These are phyloP conservation scores for Myotis yumanensis DNA, from an alignment of 2,113 vertebrate genomes.

Conservation along the genomic window DNA sequence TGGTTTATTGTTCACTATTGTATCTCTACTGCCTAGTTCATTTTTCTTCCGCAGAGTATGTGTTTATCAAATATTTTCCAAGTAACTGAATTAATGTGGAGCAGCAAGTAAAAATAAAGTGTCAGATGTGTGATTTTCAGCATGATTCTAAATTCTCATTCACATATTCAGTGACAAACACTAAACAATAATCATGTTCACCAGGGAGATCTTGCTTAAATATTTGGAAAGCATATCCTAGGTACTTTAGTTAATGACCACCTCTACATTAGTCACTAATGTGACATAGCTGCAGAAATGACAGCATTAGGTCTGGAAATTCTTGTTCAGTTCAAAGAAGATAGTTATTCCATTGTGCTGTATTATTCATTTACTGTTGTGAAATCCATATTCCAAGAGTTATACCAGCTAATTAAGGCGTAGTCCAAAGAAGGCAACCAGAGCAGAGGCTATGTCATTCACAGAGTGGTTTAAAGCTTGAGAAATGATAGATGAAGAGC, in stretches of 20 bases:
- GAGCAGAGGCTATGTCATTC: neutral
- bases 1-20: neutral
- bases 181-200: neutral
- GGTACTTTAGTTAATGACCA: neutral
- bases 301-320: neutral
- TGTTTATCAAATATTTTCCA: conserved; percentile 31
- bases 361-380: neutral
- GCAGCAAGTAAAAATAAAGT: neutral
- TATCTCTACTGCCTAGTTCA: neutral
- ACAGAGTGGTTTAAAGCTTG: neutral
- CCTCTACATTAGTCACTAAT: neutral
- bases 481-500: neutral
- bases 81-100: neutral
- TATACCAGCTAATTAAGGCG: neutral
- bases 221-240: neutral
- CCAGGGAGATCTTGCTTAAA: neutral
- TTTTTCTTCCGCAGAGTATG: neutral
- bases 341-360: neutral
- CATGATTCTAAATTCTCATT: neutral
- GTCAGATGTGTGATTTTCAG: neutral
- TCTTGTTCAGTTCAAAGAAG: neutral
- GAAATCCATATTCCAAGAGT: neutral
- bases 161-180: neutral
- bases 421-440: neutral
- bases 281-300: neutral